Evolutionary conservation across 2,888 invertebrate genomes (phyloP), one percentile per base, ranked within the genome.

Genomic region (Conistra vaccinii): DNA sequence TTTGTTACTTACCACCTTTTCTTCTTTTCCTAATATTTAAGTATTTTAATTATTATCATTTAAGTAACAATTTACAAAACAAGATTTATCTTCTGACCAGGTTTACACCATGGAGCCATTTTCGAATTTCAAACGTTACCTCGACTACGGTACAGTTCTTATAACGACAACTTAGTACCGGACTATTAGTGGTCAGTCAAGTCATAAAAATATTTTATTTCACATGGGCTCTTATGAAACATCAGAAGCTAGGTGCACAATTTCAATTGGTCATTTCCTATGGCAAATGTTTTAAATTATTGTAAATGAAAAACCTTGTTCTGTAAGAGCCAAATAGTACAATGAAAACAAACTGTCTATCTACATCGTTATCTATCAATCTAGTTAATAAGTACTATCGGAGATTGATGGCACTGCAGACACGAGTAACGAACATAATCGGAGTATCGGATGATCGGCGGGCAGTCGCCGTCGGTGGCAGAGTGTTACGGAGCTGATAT

Each of bases 281-380:
- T 35, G 35, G 35, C 5, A 35, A 35, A 55, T 26, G n/a, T n/a
- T 53, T n/a, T n/a, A n/a, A 12, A 53, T 26, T 14, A n/a, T 12
- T 12, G n/a, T 12, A 26, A 55, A n/a, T n/a, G n/a, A 55, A 55
- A 20, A 26, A 26, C 14, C 26, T 26, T 55, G 53, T 55, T 26
- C 14, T 26, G 12, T 55, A 29, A 29, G 3, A 32, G 1, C 29
- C 32, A 51, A 32, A 26, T 35, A 20, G 26, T 39, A 0, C n/a
- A 53, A 29, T 51, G 53, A 35, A 72, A 20, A 71, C 79, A 20
- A 29, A 48, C 10, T 72, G 32, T 14, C 23, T 29, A 5, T 51
- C 14, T 26, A 62, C 58, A 55, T 14, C 14, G 58, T 17, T 29
- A 45, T 68, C 20, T 32, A 83, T 82, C 69, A 67, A 69, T 72